Evolutionary conservation across 2,888 invertebrate genomes (phyloP).

Genomic region (Phragmatobia fuliginosa): DNA sequence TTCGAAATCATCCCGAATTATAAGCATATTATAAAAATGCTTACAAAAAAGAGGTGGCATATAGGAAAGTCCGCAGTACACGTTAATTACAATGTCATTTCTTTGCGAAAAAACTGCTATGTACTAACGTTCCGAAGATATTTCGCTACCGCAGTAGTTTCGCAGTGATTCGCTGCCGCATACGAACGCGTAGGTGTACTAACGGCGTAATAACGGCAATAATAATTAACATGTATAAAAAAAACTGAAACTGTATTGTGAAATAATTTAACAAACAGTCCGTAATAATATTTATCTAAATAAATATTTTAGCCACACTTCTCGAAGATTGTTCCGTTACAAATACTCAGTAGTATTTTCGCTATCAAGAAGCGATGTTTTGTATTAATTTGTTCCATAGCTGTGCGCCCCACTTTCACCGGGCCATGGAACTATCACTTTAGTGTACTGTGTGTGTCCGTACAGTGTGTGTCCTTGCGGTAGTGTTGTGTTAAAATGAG

Average conservation of each 20-base stretch:
- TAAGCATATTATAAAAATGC: too few relatives aligned
- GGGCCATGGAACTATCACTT: slow-evolving; percentile 56
- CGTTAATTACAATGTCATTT: too few relatives aligned
- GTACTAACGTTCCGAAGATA: too few relatives aligned
- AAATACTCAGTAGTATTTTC: slow-evolving; percentile 33
- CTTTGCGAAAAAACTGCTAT: too few relatives aligned
- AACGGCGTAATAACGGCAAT: background rate
- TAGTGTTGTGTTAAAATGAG: slow-evolving; percentile 51
- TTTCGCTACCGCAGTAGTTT: too few relatives aligned
- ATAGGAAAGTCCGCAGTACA: too few relatives aligned
- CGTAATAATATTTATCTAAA: background rate
- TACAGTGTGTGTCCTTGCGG: slow-evolving; percentile 25
- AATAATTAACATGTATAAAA: background rate
- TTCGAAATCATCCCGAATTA: too few relatives aligned
- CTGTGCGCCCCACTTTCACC: slow-evolving; percentile 71
- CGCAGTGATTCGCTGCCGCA: too few relatives aligned
- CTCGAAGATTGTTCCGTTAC: slow-evolving; percentile 25
- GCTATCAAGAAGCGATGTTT: slow-evolving; percentile 34
- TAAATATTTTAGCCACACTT: background rate
- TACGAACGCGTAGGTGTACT: too few relatives aligned
- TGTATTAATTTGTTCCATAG: slow-evolving; percentile 51
- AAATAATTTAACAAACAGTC: background rate
- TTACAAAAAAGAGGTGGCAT: too few relatives aligned
- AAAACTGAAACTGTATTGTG: background rate
- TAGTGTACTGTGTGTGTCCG: slow-evolving; percentile 28